phyloP scores from a whole-genome alignment of 2,888 invertebrate genomes.

The Drosophila pseudotakahashii region DNA sequence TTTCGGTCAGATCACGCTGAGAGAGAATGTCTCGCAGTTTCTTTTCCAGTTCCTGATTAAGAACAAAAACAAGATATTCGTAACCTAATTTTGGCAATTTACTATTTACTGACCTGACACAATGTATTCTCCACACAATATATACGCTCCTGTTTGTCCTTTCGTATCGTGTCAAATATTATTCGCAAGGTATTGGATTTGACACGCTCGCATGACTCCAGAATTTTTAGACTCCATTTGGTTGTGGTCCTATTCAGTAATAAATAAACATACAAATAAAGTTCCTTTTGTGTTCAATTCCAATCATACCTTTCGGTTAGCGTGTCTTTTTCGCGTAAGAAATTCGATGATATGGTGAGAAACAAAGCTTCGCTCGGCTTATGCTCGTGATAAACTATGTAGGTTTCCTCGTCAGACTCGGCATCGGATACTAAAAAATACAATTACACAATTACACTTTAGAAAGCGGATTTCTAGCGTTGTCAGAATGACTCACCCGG shows the following conservation, averaged over 20 bases:
- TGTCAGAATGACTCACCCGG: conserved; percentile 25
- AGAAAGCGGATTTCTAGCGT: no score
- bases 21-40: conserved; percentile 85
- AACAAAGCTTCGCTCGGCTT: conserved; percentile 84
- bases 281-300: no score
- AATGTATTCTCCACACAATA: conserved; percentile 86
- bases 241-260: conserved; percentile 80
- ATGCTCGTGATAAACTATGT: conserved; percentile 73
- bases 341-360: conserved; percentile 85
- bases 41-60: conserved; percentile 84
- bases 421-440: conserved; percentile 80
- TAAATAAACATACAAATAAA: neutral
- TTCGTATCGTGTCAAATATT: conserved; percentile 87
- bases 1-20: conserved; percentile 84
- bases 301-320: conserved; percentile 82
- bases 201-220: conserved; percentile 85
- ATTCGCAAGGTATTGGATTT: conserved; percentile 85
- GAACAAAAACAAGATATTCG: no score
- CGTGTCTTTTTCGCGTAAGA: conserved; percentile 85
- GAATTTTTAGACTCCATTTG: conserved; percentile 85
- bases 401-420: conserved; percentile 83
- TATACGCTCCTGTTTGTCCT: conserved; percentile 86
- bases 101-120: conserved; percentile 84
- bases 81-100: neutral
- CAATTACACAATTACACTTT: neutral